Base-by-base conservation (phyloP, 2,113 vertebrate species). In the Corydoras maculifer region DNA sequence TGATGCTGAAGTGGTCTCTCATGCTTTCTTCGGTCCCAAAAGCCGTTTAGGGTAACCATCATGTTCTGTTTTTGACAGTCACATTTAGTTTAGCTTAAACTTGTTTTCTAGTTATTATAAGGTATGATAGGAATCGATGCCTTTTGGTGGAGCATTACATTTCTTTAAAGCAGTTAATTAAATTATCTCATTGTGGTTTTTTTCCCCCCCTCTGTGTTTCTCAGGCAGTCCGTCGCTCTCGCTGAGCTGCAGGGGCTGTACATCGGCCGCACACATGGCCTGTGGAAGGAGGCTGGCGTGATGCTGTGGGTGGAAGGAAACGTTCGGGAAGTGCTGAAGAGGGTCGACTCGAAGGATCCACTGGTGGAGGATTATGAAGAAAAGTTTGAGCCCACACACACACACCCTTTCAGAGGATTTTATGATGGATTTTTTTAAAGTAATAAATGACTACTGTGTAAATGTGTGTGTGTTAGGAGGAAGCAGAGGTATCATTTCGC, bases 291-390 rank as follows among this genome's bases (percentile, higher is more conserved):
- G 32, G 86, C 91, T 0, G 80, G 86, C 0, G 86, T 92, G 63
- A 91, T 98, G 89, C 87, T 90, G 14, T 99, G 97, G 97, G 80
- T 98, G 84, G 96, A 99, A 79, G 89, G 91, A 72, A 91, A 86
- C 0, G 93, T 94, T 31, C 90, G 70, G 0, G 87, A 89, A 72
- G 96, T 94, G 50, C 73, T 99, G 58, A 80, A 8, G 31, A 82
- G 86, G 57, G 94, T 96, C 65, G 93, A 98, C 1, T 69, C 84
- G 1, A 87, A 74, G 57, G 91, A 97, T 60, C 85, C 90, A 0
- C 53, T 88, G 0, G 91, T 96, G 77, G 90, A 91, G 25, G 94
- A 94, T 14, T 88, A 83, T 0, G 91, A 93, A 70, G 91, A 83
- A 78, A 95, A 93, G 97, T 99, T 81, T 88, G 91, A 69, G 68